A percentile compares a stretch with the other conserved stretches of the same genome.
phyloP scores from a whole-genome alignment of 2,797 vertebrate species.

The Catamblyrhynchus diadema region DNA sequence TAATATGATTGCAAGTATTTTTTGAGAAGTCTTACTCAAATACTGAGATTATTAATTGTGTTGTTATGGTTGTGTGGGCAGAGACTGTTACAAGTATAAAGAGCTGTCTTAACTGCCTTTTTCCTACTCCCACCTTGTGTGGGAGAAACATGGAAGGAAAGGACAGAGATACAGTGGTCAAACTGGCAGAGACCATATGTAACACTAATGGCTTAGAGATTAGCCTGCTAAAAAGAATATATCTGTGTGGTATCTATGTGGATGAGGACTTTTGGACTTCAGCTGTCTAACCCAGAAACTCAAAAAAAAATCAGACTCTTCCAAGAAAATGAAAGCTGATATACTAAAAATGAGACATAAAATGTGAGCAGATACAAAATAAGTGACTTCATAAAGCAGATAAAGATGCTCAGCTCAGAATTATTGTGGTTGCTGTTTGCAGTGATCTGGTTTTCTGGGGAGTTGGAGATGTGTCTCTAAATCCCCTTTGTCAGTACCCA shows the following conservation, averaged over 20 bases:
- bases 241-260: background rate
- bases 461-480: background rate
- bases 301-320: background rate
- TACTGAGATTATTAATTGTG: background rate
- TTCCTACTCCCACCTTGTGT: background rate
- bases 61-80: background rate
- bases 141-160: background rate
- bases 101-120: background rate
- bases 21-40: background rate
- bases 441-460: background rate
- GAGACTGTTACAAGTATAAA: background rate
- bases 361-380: background rate
- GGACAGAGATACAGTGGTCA: background rate
- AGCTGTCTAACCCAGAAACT: background rate
- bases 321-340: background rate
- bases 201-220: accelerated
- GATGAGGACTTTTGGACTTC: background rate
- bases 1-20: background rate
- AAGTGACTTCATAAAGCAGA: background rate
- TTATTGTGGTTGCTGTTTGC: background rate
- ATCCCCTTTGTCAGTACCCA: accelerated
- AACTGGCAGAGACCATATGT: background rate
- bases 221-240: background rate
- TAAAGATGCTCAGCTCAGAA: background rate
- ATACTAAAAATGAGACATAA: background rate